Percentiles rank a stretch among this genome's conserved stretches.
Evolutionary conservation across 1,140 invertebrate species (phyloP).

Genomic region (Dufourea novaeangliae): DNA sequence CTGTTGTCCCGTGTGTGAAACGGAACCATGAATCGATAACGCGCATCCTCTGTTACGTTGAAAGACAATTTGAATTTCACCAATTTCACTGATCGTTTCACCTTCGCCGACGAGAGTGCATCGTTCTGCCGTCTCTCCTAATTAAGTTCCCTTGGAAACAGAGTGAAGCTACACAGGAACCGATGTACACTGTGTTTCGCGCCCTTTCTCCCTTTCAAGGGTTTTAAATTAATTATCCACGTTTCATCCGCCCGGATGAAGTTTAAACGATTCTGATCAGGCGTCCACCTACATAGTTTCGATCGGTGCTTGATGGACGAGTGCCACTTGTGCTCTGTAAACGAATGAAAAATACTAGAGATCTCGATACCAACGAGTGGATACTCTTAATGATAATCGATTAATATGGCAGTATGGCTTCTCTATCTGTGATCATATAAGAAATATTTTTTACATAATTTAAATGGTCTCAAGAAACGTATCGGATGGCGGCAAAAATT

Average conservation of each 20-base stretch:
- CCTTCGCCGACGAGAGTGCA: not conserved
- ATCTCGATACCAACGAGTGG: too few relatives aligned
- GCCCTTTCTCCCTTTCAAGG: not conserved
- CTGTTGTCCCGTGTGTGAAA: not conserved
- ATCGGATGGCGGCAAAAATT: too few relatives aligned
- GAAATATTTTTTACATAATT: too few relatives aligned
- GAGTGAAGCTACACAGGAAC: too few relatives aligned
- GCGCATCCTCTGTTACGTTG: too few relatives aligned
- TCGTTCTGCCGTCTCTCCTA: conserved; percentile 6
- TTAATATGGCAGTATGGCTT: too few relatives aligned
- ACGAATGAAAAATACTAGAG: too few relatives aligned
- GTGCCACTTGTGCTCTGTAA: not conserved
- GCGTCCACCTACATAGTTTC: not conserved
- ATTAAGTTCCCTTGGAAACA: conserved; percentile 11
- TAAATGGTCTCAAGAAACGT: too few relatives aligned
- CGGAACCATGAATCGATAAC: too few relatives aligned
- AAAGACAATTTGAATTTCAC: not conserved
- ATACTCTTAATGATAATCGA: too few relatives aligned
- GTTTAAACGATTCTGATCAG: not conserved
- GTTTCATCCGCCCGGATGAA: not conserved
- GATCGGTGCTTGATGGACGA: not conserved
- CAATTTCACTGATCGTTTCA: not conserved
- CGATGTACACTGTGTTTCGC: not conserved
- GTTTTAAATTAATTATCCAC: conserved; percentile 18
- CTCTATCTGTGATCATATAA: too few relatives aligned